Conservation (phyloP, 2,888 invertebrate species). For the Andricus curvator region DNA sequence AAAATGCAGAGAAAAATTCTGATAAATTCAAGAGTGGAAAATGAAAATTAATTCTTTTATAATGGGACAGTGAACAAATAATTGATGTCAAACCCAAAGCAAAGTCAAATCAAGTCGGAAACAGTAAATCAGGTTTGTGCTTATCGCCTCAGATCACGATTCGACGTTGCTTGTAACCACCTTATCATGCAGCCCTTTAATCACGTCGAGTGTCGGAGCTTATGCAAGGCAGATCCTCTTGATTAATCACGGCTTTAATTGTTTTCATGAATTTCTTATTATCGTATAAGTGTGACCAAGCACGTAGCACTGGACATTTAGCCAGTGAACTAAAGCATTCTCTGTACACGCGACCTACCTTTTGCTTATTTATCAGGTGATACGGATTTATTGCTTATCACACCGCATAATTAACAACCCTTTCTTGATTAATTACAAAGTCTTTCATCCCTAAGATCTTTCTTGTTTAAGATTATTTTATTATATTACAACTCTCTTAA, state of each 20-base stretch:
- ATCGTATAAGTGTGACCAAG: slow-evolving; percentile 36
- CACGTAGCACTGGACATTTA: slow-evolving; percentile 39
- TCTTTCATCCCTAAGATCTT: neutral
- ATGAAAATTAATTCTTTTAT: neutral
- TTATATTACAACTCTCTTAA: neutral
- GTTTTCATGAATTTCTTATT: slow-evolving; percentile 46
- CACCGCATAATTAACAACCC: slow-evolving; percentile 43
- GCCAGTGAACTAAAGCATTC: slow-evolving; percentile 40
- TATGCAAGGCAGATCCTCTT: slow-evolving; percentile 31
- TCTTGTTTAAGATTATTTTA: neutral
- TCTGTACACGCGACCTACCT: slow-evolving; percentile 21
- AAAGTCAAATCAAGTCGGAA: neutral
- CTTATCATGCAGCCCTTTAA: slow-evolving; percentile 33
- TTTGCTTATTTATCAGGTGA: slow-evolving; percentile 21
- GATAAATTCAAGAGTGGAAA: neutral
- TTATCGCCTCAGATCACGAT: slow-evolving; percentile 32
- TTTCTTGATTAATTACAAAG: neutral
- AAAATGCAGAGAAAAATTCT: too few relatives aligned
- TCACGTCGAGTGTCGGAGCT: slow-evolving; percentile 20
- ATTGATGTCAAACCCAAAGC: neutral
- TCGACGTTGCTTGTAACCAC: slow-evolving; percentile 33
- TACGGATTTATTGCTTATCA: slow-evolving; percentile 32
- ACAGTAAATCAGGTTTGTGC: neutral
- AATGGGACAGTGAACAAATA: neutral
- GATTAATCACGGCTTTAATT: slow-evolving; percentile 56